Evolutionary conservation across 2,888 invertebrate species (phyloP).

Genomic region (Elegia similella): DNA sequence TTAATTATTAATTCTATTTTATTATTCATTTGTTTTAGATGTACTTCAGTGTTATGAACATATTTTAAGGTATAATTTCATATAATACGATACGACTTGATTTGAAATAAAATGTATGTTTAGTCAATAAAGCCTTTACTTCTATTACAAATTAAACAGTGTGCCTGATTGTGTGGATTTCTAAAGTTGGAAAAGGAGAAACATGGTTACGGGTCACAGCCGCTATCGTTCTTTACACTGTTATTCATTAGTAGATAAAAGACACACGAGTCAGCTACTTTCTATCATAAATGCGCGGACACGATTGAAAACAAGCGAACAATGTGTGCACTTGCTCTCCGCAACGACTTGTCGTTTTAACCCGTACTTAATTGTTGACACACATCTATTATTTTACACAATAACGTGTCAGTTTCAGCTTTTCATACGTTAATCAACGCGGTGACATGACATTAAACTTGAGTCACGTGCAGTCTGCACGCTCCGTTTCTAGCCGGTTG

Average conservation of each 20-base stretch:
- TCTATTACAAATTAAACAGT: no score
- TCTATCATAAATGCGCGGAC: not conserved
- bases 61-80: no score
- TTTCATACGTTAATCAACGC: conserved; percentile 15
- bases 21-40: no score
- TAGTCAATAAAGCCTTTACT: no score
- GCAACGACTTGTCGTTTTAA: not conserved
- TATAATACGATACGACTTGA: no score
- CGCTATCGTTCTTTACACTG: not conserved
- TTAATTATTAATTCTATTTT: no score
- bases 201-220: no score
- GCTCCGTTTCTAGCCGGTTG: conserved; percentile 38
- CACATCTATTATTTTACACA: conserved; percentile 12
- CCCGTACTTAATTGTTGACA: not conserved
- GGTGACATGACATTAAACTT: conserved; percentile 17
- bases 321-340: not conserved
- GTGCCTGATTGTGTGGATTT: no score
- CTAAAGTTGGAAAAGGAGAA: no score
- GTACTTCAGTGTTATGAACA: no score
- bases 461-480: conserved; percentile 30
- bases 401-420: conserved; percentile 8
- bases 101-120: no score
- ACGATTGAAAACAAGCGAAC: not conserved
- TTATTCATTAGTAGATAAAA: not conserved
- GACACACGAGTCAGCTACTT: not conserved